Evolutionary conservation across 2,797 vertebrate genomes (phyloP).

Genomic region (Bradypodion pumilum): DNA sequence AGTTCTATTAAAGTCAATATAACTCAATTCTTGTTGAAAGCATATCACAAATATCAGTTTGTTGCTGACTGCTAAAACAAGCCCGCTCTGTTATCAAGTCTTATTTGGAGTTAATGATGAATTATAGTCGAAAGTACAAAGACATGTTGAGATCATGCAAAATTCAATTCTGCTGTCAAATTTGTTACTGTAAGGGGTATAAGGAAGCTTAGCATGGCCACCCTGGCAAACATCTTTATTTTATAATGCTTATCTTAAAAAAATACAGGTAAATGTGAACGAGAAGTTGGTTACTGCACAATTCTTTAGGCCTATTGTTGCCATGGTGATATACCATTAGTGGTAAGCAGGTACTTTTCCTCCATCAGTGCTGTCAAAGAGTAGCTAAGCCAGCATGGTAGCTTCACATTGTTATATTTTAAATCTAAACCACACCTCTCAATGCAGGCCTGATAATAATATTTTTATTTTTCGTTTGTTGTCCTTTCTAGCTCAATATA

Average conservation of each 20-base stretch:
- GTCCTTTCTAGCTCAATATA: slow-evolving; percentile 7
- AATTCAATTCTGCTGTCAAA: background rate
- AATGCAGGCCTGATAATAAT: slow-evolving; percentile 3
- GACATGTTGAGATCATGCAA: background rate
- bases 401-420: slow-evolving; percentile 24
- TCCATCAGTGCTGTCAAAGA: slow-evolving; percentile 47
- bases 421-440: slow-evolving; percentile 21
- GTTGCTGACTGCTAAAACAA: background rate
- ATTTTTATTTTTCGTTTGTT: slow-evolving; percentile 6
- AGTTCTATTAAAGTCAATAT: slow-evolving; percentile 34
- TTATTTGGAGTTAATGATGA: background rate
- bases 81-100: background rate
- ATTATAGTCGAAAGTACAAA: background rate
- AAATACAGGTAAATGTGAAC: slow-evolving; percentile 8
- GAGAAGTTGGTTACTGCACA: background rate
- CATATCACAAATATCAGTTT: background rate
- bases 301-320: slow-evolving; percentile 38
- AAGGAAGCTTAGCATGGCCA: background rate
- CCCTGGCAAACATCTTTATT: background rate
- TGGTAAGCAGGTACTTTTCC: slow-evolving; percentile 41
- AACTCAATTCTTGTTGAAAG: background rate
- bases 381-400: slow-evolving; percentile 30
- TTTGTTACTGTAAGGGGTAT: background rate
- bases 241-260: background rate
- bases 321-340: slow-evolving; percentile 50